Conservation (phyloP, 2,797 vertebrate genomes). For the Rhinogobio ventralis region DNA sequence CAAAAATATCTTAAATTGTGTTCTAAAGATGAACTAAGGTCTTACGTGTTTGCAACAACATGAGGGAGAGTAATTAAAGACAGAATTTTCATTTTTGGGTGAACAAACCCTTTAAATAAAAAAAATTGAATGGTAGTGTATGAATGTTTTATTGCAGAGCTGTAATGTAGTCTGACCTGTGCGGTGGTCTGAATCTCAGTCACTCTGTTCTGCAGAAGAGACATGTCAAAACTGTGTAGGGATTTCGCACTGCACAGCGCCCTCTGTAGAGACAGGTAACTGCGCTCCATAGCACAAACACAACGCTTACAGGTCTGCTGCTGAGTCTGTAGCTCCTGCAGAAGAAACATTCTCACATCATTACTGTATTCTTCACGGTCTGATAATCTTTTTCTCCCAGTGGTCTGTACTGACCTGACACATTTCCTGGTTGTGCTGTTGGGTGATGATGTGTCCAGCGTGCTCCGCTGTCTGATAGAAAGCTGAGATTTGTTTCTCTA, state of each 20-base stretch:
- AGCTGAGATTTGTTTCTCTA: slow-evolving; percentile 91
- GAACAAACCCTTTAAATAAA: too few relatives aligned
- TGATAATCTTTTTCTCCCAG: slow-evolving; percentile 15
- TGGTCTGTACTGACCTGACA: slow-evolving; percentile 84
- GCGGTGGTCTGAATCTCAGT: slow-evolving; percentile 87
- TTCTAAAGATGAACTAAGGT: too few relatives aligned
- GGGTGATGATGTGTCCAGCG: slow-evolving; percentile 68
- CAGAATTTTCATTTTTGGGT: too few relatives aligned
- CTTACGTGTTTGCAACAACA: too few relatives aligned
- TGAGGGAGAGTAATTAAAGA: too few relatives aligned
- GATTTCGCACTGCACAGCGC: slow-evolving; percentile 81
- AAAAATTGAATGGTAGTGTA: background rate
- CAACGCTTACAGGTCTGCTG: slow-evolving; percentile 95
- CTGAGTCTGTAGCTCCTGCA: slow-evolving; percentile 88
- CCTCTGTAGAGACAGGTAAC: slow-evolving; percentile 88
- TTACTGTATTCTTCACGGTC: slow-evolving; percentile 5
- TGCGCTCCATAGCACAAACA: slow-evolving; percentile 86
- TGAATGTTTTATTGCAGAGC: background rate
- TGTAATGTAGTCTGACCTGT: slow-evolving; percentile 77
- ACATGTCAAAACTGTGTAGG: slow-evolving; percentile 86
- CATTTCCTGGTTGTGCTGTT: slow-evolving; percentile 85
- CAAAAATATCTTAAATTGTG: too few relatives aligned
- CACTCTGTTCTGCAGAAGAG: slow-evolving; percentile 88
- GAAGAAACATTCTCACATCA: background rate
- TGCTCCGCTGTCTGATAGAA: slow-evolving; percentile 94